Evolutionary conservation across 2,888 invertebrate genomes (phyloP).

Genomic region (Tuta absoluta): DNA sequence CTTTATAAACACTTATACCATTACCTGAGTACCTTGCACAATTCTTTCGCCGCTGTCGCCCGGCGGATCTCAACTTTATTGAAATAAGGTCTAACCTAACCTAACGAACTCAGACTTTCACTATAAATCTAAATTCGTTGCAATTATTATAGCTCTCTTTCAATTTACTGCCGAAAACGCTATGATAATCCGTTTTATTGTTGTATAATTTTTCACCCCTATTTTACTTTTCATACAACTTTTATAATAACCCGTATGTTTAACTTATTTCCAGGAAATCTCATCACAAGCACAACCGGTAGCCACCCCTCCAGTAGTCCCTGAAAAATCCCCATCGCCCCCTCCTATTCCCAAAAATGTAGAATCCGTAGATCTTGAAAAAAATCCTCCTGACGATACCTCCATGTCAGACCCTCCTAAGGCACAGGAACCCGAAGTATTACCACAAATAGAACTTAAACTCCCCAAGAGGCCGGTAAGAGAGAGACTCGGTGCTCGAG

Average conservation of each 20-base stretch:
- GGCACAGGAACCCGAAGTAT: slow-evolving; percentile 53
- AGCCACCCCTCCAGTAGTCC: slow-evolving; percentile 51
- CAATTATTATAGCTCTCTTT: no score
- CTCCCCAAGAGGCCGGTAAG: slow-evolving; percentile 74
- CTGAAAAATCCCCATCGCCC: slow-evolving; percentile 43
- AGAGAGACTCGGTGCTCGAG: slow-evolving; percentile 66
- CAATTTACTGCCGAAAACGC: no score
- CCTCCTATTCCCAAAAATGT: slow-evolving; percentile 20
- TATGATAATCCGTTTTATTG: no score
- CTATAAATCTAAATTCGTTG: no score
- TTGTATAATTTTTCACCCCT: no score
- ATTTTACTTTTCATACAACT: no score
- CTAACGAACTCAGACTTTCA: no score
- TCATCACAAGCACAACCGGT: slow-evolving; percentile 51
- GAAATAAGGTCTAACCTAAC: no score
- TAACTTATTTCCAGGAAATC: slow-evolving; percentile 59
- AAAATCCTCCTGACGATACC: slow-evolving; percentile 37
- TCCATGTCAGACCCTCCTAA: slow-evolving; percentile 37
- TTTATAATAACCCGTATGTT: neutral
- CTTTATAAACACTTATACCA: no score
- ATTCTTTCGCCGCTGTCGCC: no score
- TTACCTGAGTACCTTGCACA: no score
- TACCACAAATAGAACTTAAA: slow-evolving; percentile 74
- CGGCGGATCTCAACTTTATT: no score
- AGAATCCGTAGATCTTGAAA: neutral